Conservation (phyloP, 2,888 invertebrate species). For the Folsomia manolachei region DNA sequence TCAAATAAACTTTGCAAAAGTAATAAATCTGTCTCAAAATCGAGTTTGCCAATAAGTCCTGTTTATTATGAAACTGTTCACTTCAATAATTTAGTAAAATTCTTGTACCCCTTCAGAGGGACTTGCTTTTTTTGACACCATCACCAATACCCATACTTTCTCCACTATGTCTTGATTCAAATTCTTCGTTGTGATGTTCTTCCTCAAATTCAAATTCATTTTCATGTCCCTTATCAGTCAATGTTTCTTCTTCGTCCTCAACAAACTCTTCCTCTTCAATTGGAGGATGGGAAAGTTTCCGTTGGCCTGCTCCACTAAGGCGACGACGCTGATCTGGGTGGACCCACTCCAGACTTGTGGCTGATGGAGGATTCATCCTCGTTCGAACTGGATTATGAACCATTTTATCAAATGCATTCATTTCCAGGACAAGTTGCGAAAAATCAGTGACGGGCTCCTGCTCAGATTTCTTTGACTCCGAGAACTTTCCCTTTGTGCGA, state of each 20-base stretch:
- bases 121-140: not conserved
- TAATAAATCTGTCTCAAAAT: not conserved
- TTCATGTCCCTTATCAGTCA: not conserved
- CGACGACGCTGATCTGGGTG: no score
- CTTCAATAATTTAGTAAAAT: not conserved
- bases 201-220: no score
- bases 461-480: not conserved
- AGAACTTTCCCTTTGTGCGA: not conserved
- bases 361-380: not conserved
- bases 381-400: conserved; percentile 15
- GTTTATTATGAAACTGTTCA: no score
- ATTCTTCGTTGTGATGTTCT: not conserved
- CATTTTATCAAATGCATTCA: conserved; percentile 20
- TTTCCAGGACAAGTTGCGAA: conserved; percentile 17
- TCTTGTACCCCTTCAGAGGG: no score
- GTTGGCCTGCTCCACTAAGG: no score
- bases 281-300: no score
- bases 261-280: not conserved
- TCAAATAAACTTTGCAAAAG: not conserved
- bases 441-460: not conserved
- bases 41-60: no score
- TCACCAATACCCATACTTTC: no score
- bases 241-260: not conserved
- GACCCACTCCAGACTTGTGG: not conserved
- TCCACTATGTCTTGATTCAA: no score